phyloP scores from a whole-genome alignment of 1,140 invertebrate genomes.

The Onthophagus taurus region DNA sequence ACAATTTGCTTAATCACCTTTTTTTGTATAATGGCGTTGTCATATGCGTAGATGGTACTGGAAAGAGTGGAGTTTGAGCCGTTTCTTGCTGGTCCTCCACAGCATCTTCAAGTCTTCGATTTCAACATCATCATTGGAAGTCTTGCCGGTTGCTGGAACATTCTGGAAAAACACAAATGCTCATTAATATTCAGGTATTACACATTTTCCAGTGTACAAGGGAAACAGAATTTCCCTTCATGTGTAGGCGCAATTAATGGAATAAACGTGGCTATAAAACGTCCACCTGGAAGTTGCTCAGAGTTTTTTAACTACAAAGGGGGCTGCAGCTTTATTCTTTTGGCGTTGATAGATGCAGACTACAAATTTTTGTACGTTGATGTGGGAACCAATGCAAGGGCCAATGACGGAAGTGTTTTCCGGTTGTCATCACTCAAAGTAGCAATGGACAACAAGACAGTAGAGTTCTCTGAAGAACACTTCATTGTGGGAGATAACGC shows the following conservation, averaged over 20 bases:
- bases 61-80: too few relatives aligned
- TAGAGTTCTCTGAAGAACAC: slow-evolving; percentile 17
- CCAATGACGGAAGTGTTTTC: slow-evolving; percentile 34
- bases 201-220: too few relatives aligned
- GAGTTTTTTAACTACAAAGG: slow-evolving; percentile 34
- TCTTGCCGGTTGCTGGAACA: too few relatives aligned
- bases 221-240: slow-evolving; percentile 41
- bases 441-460: too few relatives aligned
- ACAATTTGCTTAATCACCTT: too few relatives aligned
- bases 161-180: too few relatives aligned
- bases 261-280: slow-evolving; percentile 36
- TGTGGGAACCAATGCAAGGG: slow-evolving; percentile 38
- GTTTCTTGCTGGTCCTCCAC: too few relatives aligned
- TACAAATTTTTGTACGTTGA: slow-evolving; percentile 40
- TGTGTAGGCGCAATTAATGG: slow-evolving; percentile 41
- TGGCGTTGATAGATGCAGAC: slow-evolving; percentile 41
- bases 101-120: too few relatives aligned
- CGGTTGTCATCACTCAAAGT: slow-evolving; percentile 4
- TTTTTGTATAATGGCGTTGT: too few relatives aligned
- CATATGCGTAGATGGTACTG: too few relatives aligned
- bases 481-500: slow-evolving; percentile 28
- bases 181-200: too few relatives aligned
- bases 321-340: slow-evolving; percentile 38
- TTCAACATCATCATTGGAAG: too few relatives aligned
- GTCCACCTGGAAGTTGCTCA: slow-evolving; percentile 31